A percentile compares a stretch with the other conserved stretches of the same genome.
phyloP scores from a whole-genome alignment of 1,140 invertebrate species.

The Cecropterus lyciades region DNA sequence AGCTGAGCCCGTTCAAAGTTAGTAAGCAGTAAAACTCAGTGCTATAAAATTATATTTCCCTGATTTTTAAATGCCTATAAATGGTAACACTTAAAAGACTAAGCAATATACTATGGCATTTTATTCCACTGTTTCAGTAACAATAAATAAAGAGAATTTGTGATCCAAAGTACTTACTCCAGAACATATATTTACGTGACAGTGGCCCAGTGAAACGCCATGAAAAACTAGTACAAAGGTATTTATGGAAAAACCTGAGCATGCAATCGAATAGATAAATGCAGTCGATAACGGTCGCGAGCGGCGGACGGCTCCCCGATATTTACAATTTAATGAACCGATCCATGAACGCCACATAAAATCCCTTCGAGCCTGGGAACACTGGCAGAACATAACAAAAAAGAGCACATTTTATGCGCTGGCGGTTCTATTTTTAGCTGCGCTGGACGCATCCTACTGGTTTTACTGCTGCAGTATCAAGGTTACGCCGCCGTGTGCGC shows the following conservation, averaged over 20 bases:
- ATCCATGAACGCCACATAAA: conserved; percentile 59
- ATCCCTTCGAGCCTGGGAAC: conserved; percentile 68
- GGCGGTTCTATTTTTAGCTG: conserved; percentile 73
- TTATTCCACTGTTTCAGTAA: too few relatives aligned
- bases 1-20: too few relatives aligned
- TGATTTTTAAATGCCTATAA: too few relatives aligned
- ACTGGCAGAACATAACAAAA: conserved; percentile 55
- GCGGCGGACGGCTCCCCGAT: conserved; percentile 42
- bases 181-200: conserved; percentile 10
- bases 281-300: conserved; percentile 42
- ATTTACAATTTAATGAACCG: conserved; percentile 71
- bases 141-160: too few relatives aligned
- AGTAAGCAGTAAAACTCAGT: too few relatives aligned
- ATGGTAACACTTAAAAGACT: too few relatives aligned
- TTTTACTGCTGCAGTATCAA: conserved; percentile 75
- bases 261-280: conserved; percentile 38
- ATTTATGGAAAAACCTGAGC: conserved; percentile 34
- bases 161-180: too few relatives aligned
- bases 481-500: conserved; percentile 59
- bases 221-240: conserved; percentile 13
- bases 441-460: conserved; percentile 75
- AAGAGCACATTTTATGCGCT: conserved; percentile 66
- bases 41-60: too few relatives aligned
- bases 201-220: conserved; percentile 10
- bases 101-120: too few relatives aligned